Conservation (phyloP, 2,888 invertebrate genomes). For the Azorinus chamasolen region DNA sequence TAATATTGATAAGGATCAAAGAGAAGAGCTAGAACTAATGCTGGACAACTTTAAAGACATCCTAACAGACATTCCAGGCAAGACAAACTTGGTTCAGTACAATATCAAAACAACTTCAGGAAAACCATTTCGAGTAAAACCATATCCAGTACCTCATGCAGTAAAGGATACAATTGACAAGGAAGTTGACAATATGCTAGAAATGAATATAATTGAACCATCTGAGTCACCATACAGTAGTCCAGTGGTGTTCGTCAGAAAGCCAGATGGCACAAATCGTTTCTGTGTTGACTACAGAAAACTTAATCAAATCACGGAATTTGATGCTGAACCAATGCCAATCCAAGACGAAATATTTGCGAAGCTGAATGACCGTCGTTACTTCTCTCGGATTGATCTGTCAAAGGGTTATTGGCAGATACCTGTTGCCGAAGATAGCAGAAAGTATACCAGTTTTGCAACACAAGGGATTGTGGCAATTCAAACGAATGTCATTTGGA, state of each 20-base stretch:
- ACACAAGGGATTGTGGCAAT: conserved; percentile 47
- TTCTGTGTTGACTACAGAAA: conserved; percentile 65
- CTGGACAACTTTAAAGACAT: conserved; percentile 15
- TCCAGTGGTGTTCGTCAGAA: conserved; percentile 58
- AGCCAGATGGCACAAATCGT: conserved; percentile 52
- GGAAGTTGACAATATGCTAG: conserved; percentile 56
- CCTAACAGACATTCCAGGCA: conserved; percentile 21
- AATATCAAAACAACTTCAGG: conserved; percentile 27
- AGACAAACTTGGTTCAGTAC: conserved; percentile 30
- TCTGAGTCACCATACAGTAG: conserved; percentile 60
- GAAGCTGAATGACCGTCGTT: conserved; percentile 42
- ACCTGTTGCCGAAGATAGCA: conserved; percentile 30
- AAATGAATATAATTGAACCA: conserved; percentile 55
- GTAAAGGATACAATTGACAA: conserved; percentile 32
- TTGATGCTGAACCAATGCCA: conserved; percentile 68
- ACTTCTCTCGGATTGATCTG: conserved; percentile 59
- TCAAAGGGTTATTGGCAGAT: conserved; percentile 69
- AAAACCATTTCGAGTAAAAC: conserved; percentile 39
- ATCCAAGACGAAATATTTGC: conserved; percentile 64
- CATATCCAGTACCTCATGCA: conserved; percentile 53
- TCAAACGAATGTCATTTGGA: conserved; percentile 46
- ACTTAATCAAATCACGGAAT: conserved; percentile 60
- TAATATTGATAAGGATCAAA: neutral
- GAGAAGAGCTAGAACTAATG: conserved; percentile 13
- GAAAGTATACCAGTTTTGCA: conserved; percentile 49